Conservation (phyloP, 2,888 invertebrate genomes). For the Heliconius aoede region DNA sequence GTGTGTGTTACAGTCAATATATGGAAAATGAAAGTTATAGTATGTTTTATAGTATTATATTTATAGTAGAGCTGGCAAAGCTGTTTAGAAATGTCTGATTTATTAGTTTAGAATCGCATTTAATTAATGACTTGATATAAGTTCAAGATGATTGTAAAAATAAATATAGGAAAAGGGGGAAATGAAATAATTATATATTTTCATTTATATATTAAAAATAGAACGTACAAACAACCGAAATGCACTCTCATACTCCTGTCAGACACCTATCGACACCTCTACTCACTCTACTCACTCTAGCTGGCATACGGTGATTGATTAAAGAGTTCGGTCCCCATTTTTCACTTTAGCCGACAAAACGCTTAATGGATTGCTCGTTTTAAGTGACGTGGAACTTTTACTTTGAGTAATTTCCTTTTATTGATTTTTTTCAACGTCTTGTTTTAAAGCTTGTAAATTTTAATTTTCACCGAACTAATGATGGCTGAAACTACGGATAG, state of each 20-base stretch:
- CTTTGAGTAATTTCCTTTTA: neutral
- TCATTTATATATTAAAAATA: neutral
- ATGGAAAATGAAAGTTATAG: conserved; percentile 16
- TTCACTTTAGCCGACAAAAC: conserved; percentile 20
- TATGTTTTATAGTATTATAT: neutral
- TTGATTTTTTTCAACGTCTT: neutral
- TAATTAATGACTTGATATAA: neutral
- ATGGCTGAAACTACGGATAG: no score
- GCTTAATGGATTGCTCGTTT: conserved; percentile 22
- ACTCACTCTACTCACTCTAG: no score
- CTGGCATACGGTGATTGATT: conserved; percentile 4
- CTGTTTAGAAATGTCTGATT: neutral
- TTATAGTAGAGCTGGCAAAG: neutral
- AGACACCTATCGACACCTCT: neutral
- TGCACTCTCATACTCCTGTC: neutral
- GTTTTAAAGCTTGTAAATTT: neutral
- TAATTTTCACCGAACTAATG: neutral
- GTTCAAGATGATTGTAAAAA: neutral
- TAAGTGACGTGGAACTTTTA: neutral
- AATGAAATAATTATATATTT: no score
- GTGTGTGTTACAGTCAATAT: conserved; percentile 1
- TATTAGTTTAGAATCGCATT: neutral
- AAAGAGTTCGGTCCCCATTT: neutral
- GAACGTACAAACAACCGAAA: neutral
- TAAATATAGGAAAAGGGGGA: no score